Evolutionary conservation across 2,888 invertebrate genomes (phyloP).

Genomic region (Torymus aiolomorphi): DNA sequence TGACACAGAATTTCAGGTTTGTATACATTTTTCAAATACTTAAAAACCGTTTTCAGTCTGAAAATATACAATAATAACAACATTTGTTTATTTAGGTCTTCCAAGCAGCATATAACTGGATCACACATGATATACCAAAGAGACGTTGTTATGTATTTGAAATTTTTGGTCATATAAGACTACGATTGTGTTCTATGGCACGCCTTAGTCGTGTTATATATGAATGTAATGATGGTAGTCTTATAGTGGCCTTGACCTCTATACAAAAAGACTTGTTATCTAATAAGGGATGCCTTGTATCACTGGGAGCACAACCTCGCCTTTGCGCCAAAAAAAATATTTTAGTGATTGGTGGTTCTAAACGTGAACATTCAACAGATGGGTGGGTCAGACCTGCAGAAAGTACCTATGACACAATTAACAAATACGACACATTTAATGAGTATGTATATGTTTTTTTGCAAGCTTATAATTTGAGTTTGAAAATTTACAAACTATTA

Average conservation of each 20-base stretch:
- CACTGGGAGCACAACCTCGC: constrained; percentile 86
- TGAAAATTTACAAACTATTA: neutral
- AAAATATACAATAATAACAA: too few species aligned
- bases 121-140: constrained; percentile 86
- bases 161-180: constrained; percentile 87
- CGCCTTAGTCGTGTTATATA: constrained; percentile 86
- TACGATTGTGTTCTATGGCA: constrained; percentile 89
- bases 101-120: constrained; percentile 91
- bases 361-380: constrained; percentile 83
- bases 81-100: constrained; percentile 80
- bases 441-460: constrained; percentile 74
- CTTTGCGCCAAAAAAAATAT: constrained; percentile 91
- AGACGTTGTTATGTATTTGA: constrained; percentile 91
- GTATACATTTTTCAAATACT: neutral
- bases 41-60: too few species aligned
- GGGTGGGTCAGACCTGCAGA: constrained; percentile 86
- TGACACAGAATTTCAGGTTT: constrained; percentile 91
- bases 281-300: constrained; percentile 86
- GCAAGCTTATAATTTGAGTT: constrained; percentile 10
- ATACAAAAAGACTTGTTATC: constrained; percentile 86
- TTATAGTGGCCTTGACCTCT: constrained; percentile 88
- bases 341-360: constrained; percentile 92
- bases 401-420: constrained; percentile 88
- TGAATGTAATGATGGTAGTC: constrained; percentile 87
- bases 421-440: constrained; percentile 88